phyloP scores from a whole-genome alignment of 2,797 vertebrate species.

The Oreonectes daqikongensis region DNA sequence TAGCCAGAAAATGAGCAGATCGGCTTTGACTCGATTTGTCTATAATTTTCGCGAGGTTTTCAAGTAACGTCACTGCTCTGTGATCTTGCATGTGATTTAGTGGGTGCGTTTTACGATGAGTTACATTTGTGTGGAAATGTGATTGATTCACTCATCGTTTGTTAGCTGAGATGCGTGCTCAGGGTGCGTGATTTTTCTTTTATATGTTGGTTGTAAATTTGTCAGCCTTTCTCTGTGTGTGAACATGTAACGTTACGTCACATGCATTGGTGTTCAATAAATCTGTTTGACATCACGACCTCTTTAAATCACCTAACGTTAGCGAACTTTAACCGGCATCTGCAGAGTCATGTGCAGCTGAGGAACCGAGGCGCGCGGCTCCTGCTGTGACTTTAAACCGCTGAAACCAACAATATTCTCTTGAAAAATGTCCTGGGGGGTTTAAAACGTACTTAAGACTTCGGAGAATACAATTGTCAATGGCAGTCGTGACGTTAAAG shows the following conservation, averaged over 20 bases:
- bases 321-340: constrained; percentile 17
- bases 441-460: too few species aligned
- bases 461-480: too few species aligned
- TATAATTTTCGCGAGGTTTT: background rate
- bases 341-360: constrained; percentile 32
- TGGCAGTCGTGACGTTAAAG: background rate
- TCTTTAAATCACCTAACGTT: constrained; percentile 1
- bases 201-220: background rate
- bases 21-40: background rate
- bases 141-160: background rate
- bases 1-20: background rate
- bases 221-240: background rate
- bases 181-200: background rate
- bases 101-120: background rate
- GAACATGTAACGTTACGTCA: background rate
- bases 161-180: constrained; percentile 16
- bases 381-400: background rate
- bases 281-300: background rate
- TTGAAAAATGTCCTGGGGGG: background rate
- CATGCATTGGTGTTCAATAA: background rate
- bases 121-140: constrained; percentile 8
- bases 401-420: background rate
- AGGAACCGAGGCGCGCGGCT: background rate
- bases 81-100: background rate
- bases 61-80: background rate